A percentile compares a stretch with the other conserved stretches of the same genome.
Conservation (phyloP, 2,797 vertebrate genomes). For the Iguana delicatissima region DNA sequence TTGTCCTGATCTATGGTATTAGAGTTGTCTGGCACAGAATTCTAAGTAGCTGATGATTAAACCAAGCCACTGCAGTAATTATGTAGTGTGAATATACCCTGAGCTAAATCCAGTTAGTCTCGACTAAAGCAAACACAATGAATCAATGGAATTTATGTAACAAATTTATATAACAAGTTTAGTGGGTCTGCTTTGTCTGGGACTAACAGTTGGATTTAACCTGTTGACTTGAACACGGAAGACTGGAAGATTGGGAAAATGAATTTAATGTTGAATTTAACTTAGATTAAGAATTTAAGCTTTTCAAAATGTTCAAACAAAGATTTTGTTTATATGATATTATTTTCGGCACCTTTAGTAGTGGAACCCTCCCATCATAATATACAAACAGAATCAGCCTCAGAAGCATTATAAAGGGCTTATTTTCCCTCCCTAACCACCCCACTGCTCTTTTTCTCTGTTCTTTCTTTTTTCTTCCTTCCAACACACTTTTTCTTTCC, state of each 20-base stretch:
- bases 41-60: no score
- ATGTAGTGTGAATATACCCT: no score
- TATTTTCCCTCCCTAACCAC: no score
- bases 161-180: no score
- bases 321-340: not conserved
- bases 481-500: not conserved
- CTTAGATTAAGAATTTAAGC: not conserved
- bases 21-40: no score
- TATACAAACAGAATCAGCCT: not conserved
- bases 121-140: no score
- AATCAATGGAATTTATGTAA: no score
- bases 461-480: not conserved
- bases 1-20: no score
- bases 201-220: no score
- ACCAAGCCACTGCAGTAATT: no score
- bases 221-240: not conserved
- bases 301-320: not conserved
- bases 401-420: not conserved
- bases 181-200: no score
- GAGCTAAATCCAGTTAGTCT: no score
- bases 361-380: not conserved
- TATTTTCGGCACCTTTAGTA: not conserved
- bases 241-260: not conserved
- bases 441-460: not conserved
- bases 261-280: not conserved